These are phyloP conservation scores for Drosophila nikananu DNA, from an alignment of 1,140 invertebrate species.

Conservation along the genomic window DNA sequence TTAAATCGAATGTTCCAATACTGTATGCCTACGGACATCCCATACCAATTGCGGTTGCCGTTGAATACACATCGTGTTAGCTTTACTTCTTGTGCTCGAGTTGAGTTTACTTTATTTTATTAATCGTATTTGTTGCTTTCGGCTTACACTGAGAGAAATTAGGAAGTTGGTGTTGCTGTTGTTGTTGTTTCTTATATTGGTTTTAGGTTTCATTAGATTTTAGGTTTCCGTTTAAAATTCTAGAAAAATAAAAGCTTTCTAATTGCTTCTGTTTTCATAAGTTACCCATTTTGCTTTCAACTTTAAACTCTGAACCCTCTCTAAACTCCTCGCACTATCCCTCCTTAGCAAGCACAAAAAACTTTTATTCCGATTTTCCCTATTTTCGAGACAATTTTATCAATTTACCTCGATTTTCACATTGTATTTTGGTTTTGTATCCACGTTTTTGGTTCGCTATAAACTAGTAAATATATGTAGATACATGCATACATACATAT, in stretches of 20 bases:
- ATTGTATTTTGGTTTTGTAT: slow-evolving; percentile 33
- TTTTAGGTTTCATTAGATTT: slow-evolving; percentile 27
- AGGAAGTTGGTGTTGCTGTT: slow-evolving; percentile 68
- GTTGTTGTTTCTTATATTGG: slow-evolving; percentile 21
- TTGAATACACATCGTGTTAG: slow-evolving; percentile 25
- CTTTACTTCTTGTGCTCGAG: slow-evolving; percentile 3
- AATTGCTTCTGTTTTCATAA: slow-evolving; percentile 75
- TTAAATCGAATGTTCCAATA: slow-evolving; percentile 16
- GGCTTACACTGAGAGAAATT: slow-evolving; percentile 76
- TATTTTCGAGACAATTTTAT: slow-evolving; percentile 20
- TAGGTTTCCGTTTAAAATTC: slow-evolving; percentile 65
- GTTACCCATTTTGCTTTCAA: slow-evolving; percentile 9
- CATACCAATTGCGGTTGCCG: slow-evolving; percentile 21
- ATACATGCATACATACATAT: slow-evolving; percentile 22
- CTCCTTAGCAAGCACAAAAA: slow-evolving; percentile 55
- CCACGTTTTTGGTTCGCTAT: slow-evolving; percentile 38
- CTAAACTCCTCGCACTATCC: not conserved
- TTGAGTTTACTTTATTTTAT: slow-evolving; percentile 29
- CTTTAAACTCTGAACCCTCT: slow-evolving; percentile 2
- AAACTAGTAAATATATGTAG: slow-evolving; percentile 51
- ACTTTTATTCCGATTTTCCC: slow-evolving; percentile 41
- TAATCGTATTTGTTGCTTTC: slow-evolving; percentile 43
- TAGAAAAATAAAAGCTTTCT: slow-evolving; percentile 82
- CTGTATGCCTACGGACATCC: slow-evolving; percentile 11
- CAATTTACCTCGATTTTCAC: slow-evolving; percentile 1